Evolutionary conservation across 2,888 invertebrate species (phyloP).

Genomic region (Bembecia ichneumoniformis): DNA sequence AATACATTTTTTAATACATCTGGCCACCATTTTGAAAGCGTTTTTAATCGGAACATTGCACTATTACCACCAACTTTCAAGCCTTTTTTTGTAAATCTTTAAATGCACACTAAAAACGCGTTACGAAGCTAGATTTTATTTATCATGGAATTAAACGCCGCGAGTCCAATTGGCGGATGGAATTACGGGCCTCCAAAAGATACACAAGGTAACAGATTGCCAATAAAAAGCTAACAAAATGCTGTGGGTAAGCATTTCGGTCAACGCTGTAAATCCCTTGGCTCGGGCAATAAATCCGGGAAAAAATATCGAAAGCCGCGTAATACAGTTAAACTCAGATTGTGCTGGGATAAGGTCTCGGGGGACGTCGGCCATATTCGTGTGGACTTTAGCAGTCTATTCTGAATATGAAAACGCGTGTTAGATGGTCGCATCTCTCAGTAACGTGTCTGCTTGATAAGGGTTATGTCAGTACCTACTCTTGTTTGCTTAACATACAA

Average conservation of each 20-base stretch:
- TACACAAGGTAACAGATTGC: conserved; percentile 66
- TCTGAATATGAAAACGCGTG: conserved; percentile 18
- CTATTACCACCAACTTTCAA: neutral
- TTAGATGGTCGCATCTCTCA: conserved; percentile 23
- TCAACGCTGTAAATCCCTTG: conserved; percentile 65
- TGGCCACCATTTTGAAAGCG: too few species aligned
- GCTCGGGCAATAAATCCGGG: conserved; percentile 50
- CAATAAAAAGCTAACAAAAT: conserved; percentile 69
- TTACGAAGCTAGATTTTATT: neutral
- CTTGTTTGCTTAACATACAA: neutral
- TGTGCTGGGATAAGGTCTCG: conserved; percentile 18
- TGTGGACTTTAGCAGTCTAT: conserved; percentile 13
- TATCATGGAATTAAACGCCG: conserved; percentile 14
- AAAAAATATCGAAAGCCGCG: conserved; percentile 59
- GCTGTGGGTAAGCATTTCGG: conserved; percentile 62
- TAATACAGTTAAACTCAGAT: conserved; percentile 49
- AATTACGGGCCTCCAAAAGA: conserved; percentile 53
- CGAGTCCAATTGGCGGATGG: conserved; percentile 47
- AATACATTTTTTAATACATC: too few species aligned
- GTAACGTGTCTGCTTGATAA: conserved; percentile 17
- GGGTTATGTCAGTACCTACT: conserved; percentile 11
- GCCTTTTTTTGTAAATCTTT: neutral
- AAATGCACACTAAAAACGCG: too few species aligned
- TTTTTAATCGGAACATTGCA: too few species aligned
- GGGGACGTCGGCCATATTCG: conserved; percentile 14